Evolutionary conservation across 2,113 vertebrate genomes (phyloP).

Genomic region (Anolis sagrei): DNA sequence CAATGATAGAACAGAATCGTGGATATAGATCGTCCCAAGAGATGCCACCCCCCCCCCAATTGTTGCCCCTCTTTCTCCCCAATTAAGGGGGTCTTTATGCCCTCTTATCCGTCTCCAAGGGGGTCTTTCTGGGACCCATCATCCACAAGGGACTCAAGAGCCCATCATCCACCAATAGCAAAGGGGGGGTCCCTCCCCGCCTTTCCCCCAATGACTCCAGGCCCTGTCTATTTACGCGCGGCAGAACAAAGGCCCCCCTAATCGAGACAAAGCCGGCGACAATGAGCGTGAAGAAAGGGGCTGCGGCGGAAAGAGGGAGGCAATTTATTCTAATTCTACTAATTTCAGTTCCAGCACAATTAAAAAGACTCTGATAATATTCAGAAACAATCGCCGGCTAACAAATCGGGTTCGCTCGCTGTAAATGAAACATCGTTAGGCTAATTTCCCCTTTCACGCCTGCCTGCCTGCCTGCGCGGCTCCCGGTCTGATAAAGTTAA

Average conservation of each 20-base stretch:
- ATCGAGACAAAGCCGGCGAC: constrained; percentile 91
- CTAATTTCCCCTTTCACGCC: constrained; percentile 87
- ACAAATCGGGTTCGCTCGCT: constrained; percentile 90
- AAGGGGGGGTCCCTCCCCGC: constrained; percentile 42
- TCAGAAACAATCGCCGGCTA: constrained; percentile 86
- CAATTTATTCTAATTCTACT: constrained; percentile 95
- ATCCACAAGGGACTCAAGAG: too few relatives aligned
- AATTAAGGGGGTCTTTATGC: too few relatives aligned
- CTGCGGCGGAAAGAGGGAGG: constrained; percentile 85
- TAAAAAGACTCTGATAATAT: constrained; percentile 92
- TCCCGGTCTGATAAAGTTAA: constrained; percentile 73
- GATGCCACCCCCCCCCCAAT: too few relatives aligned
- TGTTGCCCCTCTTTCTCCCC: too few relatives aligned
- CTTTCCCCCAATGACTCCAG: constrained; percentile 84
- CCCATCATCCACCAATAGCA: too few relatives aligned
- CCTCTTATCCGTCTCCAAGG: too few relatives aligned
- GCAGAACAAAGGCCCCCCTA: constrained; percentile 91
- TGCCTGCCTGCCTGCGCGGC: constrained; percentile 62
- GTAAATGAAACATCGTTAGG: constrained; percentile 91
- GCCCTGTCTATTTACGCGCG: constrained; percentile 88
- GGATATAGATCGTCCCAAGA: too few relatives aligned
- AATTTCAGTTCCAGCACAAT: constrained; percentile 99
- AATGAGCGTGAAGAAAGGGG: constrained; percentile 91
- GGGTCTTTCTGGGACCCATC: too few relatives aligned
- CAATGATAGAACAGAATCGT: too few relatives aligned